These are phyloP conservation scores for Takifugu bimaculatus DNA, from an alignment of 2,113 vertebrate species.

Conservation along the genomic window DNA sequence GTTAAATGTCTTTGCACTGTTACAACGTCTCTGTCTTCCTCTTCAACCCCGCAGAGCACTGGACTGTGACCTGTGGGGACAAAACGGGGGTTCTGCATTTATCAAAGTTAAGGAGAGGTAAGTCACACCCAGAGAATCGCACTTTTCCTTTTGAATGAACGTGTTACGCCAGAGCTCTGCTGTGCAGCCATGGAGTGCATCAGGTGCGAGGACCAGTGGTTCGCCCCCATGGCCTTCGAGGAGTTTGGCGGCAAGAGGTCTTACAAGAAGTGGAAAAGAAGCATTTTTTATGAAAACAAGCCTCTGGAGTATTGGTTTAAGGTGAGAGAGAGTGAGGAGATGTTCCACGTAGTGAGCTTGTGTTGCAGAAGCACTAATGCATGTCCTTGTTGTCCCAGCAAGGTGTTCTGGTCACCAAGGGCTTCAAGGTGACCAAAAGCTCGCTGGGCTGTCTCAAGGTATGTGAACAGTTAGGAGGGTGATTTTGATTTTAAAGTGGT, in stretches of 20 bases:
- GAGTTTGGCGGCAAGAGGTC: constrained; percentile 9
- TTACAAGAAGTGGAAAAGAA: constrained; percentile 49
- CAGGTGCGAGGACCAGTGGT: not conserved
- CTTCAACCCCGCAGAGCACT: no score
- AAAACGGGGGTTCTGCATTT: constrained; percentile 41
- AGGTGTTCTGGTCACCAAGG: not conserved
- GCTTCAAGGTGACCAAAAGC: constrained; percentile 2
- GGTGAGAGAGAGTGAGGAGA: constrained; percentile 14
- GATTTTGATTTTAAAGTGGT: not conserved
- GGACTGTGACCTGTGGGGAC: constrained; percentile 52
- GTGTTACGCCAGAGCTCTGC: not conserved
- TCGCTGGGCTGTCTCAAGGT: not conserved
- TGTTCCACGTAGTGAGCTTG: no score
- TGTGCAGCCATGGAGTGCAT: constrained; percentile 40
- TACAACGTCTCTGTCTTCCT: no score
- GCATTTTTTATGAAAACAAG: not conserved
- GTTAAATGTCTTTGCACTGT: no score
- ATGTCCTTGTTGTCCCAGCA: not conserved
- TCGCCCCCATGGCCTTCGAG: constrained; percentile 32
- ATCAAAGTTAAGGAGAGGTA: constrained; percentile 19
- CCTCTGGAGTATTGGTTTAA: constrained; percentile 35
- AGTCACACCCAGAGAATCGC: not conserved
- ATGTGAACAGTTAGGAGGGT: not conserved
- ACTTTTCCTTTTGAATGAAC: not conserved
- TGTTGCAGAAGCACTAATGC: not conserved